Conservation (phyloP, 2,113 vertebrate species). For the Columba janthina region DNA sequence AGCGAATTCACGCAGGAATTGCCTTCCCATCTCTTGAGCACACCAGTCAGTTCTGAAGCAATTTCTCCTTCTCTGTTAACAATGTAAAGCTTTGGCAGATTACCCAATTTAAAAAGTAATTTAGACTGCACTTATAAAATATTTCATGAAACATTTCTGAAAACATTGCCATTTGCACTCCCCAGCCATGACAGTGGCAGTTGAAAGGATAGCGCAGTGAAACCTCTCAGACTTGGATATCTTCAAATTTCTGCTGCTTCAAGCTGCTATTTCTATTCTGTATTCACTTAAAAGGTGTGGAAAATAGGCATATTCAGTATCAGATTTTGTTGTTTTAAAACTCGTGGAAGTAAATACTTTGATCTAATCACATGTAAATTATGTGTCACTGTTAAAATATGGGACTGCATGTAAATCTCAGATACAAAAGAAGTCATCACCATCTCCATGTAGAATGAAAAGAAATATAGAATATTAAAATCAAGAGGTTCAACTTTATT, state of each 20-base stretch:
- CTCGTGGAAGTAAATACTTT: constrained; percentile 64
- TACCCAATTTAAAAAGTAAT: constrained; percentile 58
- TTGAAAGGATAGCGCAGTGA: constrained; percentile 27
- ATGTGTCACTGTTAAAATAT: constrained; percentile 72
- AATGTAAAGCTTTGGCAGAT: constrained; percentile 54
- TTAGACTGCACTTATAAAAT: constrained; percentile 64
- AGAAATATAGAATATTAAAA: constrained; percentile 68
- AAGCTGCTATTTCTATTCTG: constrained; percentile 58
- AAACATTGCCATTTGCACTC: constrained; percentile 50
- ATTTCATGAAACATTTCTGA: constrained; percentile 60
- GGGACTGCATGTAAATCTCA: constrained; percentile 65
- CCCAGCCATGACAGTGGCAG: constrained; percentile 41
- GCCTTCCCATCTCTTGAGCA: not conserved
- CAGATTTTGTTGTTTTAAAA: constrained; percentile 69
- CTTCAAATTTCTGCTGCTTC: constrained; percentile 65
- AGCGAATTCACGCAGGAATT: not conserved
- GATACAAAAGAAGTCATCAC: constrained; percentile 68
- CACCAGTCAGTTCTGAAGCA: not conserved
- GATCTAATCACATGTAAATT: constrained; percentile 73
- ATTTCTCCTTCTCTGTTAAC: constrained; percentile 30
- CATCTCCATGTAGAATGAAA: constrained; percentile 62
- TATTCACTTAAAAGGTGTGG: constrained; percentile 59
- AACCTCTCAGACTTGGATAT: constrained; percentile 52
- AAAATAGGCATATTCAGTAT: constrained; percentile 57
- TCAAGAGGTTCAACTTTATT: constrained; percentile 57